A percentile compares a stretch with the other conserved stretches of the same genome.
These are phyloP conservation scores for Falco rusticolus DNA, from an alignment of 2,797 vertebrate species.

Conservation along the genomic window DNA sequence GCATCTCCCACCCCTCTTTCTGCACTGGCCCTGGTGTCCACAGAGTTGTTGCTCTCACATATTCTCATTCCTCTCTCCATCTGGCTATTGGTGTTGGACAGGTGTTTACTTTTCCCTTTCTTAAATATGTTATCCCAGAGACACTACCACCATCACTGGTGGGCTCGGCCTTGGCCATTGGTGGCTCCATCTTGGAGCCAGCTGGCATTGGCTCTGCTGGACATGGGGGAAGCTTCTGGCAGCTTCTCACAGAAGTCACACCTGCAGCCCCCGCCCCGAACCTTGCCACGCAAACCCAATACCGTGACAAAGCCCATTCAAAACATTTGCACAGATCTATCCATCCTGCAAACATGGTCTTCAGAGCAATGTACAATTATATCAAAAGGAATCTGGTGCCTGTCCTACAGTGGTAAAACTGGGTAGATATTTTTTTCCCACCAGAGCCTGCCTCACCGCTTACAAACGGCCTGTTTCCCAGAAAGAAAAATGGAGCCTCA, in stretches of 20 bases:
- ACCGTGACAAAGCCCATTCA: background rate
- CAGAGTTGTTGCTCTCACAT: background rate
- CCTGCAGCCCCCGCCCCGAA: background rate
- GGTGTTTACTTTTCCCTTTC: background rate
- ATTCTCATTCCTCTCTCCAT: background rate
- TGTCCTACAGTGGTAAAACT: background rate
- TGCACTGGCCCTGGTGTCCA: background rate
- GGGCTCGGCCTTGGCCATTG: background rate
- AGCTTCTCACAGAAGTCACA: background rate
- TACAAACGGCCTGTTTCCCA: background rate
- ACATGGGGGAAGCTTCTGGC: background rate
- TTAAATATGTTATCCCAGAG: background rate
- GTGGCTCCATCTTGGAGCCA: background rate
- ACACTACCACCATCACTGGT: background rate
- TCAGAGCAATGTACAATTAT: background rate
- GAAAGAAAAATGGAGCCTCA: background rate
- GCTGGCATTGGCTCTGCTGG: too few species aligned
- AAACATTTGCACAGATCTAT: background rate
- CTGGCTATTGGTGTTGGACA: background rate
- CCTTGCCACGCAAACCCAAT: background rate
- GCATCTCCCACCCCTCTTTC: background rate
- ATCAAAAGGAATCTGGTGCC: background rate
- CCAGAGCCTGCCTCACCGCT: background rate
- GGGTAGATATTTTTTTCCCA: background rate
- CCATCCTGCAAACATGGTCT: background rate